Percentiles rank a stretch among this genome's conserved stretches.
These are phyloP conservation scores for Planiliza haematocheilus DNA, from an alignment of 2,113 vertebrate species.

Conservation along the genomic window DNA sequence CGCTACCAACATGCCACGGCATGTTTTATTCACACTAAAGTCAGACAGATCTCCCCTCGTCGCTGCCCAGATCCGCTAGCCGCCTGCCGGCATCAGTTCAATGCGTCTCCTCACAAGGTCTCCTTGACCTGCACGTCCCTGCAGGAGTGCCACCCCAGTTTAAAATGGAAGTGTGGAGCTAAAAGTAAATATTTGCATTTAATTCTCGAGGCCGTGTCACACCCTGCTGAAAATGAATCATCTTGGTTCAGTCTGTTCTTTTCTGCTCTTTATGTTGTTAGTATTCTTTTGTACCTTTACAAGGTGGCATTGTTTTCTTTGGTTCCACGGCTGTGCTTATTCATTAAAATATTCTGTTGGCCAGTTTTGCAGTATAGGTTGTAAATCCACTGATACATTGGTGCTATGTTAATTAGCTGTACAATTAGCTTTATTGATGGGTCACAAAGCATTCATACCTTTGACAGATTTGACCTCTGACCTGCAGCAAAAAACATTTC, in stretches of 20 bases:
- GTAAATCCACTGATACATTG: no score
- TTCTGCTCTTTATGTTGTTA: conserved; percentile 17
- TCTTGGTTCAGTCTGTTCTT: conserved; percentile 5
- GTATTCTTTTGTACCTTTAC: conserved; percentile 4
- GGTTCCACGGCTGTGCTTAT: no score
- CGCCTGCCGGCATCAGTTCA: conserved; percentile 17
- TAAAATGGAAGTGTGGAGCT: conserved; percentile 16
- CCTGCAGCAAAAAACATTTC: no score
- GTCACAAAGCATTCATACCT: no score
- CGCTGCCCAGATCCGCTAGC: conserved; percentile 17
- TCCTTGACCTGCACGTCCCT: conserved; percentile 68
- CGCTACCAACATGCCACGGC: conserved; percentile 70
- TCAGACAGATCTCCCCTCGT: conserved; percentile 62
- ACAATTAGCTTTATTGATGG: no score
- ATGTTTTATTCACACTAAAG: conserved; percentile 83
- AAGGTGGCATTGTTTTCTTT: conserved; percentile 15
- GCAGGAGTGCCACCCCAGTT: conserved; percentile 11
- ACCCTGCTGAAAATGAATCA: conserved; percentile 45
- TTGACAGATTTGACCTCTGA: no score
- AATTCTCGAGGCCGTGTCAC: conserved; percentile 44
- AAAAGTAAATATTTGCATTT: conserved; percentile 74
- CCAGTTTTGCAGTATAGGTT: no score
- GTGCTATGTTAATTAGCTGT: no score
- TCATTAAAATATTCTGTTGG: no score
- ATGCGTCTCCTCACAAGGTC: conserved; percentile 32